Evolutionary conservation across 2,797 vertebrate genomes (phyloP), one percentile per base, ranked within the genome.

Genomic region (Cyprinella venusta): DNA sequence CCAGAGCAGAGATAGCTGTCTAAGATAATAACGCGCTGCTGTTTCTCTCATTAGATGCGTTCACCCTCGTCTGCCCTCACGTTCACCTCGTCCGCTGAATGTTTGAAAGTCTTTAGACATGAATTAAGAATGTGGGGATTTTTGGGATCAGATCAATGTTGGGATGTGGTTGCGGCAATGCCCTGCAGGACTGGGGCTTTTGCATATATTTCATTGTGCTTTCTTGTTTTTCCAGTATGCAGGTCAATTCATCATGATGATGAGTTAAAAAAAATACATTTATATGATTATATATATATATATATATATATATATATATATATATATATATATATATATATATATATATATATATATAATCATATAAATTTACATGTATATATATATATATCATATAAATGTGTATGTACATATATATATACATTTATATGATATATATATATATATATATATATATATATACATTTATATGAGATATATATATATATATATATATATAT

Each of bases 41-140:
- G 87, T 40, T 88, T 88, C 80, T 81, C 54, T 36, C 81, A 88
- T 88, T 36, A 86, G 59, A 76, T 40, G 45, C 26, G 56, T 64
- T 76, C 36, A 30, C 54, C 79, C 61, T 84, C 40, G 3, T 67
- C 59, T 74, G 74, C 65, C 77, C 81, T 86, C 54, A 40, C 10
- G 0, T 71, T 86, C 86, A 86, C 84, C 76, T 67, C 84, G 26
- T 54, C 56, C 5, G 0, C 74, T 74, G 52, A 48, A 85, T 64
- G 52, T 54, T 68, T 74, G 56, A 26, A 76, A 56, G 68, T 33
- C 80, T 83, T 85, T 50, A 83, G 61, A 83, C 81, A 79, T 84
- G 75, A 87, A 78, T 81, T 84, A 87, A 80, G 74, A 56, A 85
- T 13, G 61, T 79, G 67, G 78, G 78, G 61, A 59, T 63, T 84